phyloP scores from a whole-genome alignment of 2,888 invertebrate species.

The Rhopalosiphum nymphaeae region DNA sequence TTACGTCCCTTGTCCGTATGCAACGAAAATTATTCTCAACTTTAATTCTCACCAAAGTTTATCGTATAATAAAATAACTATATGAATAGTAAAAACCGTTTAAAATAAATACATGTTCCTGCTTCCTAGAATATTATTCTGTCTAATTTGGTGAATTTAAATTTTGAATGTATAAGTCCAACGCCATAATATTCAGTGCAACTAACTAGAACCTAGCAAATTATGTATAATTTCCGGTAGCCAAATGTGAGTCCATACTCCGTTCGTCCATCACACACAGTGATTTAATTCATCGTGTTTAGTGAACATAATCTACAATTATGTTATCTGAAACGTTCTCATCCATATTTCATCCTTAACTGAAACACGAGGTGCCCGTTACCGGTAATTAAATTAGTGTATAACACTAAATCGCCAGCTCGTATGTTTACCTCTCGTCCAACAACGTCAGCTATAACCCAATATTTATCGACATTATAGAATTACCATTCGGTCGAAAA shows the following conservation, averaged over 20 bases:
- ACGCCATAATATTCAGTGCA: background rate
- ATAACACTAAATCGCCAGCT: background rate
- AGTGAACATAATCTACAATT: slow-evolving; percentile 38
- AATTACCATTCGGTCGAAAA: background rate
- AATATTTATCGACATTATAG: background rate
- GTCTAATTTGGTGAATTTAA: background rate
- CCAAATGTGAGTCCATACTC: background rate
- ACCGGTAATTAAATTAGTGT: slow-evolving; percentile 40
- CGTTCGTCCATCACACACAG: background rate
- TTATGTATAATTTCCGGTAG: background rate
- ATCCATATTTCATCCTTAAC: slow-evolving; percentile 35
- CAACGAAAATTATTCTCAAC: background rate
- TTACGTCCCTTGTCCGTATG: background rate
- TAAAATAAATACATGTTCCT: background rate
- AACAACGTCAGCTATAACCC: background rate
- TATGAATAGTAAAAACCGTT: background rate
- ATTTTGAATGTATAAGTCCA: background rate
- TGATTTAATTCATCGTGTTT: slow-evolving; percentile 15
- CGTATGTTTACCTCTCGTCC: background rate
- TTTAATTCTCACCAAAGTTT: background rate
- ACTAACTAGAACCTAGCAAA: background rate
- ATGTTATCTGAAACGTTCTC: background rate
- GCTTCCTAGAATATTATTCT: background rate
- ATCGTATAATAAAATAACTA: background rate
- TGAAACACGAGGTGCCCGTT: slow-evolving; percentile 12